These are phyloP conservation scores for Pachyrhynchus sulphureomaculatus DNA, from an alignment of 1,140 invertebrate genomes.

Conservation along the genomic window DNA sequence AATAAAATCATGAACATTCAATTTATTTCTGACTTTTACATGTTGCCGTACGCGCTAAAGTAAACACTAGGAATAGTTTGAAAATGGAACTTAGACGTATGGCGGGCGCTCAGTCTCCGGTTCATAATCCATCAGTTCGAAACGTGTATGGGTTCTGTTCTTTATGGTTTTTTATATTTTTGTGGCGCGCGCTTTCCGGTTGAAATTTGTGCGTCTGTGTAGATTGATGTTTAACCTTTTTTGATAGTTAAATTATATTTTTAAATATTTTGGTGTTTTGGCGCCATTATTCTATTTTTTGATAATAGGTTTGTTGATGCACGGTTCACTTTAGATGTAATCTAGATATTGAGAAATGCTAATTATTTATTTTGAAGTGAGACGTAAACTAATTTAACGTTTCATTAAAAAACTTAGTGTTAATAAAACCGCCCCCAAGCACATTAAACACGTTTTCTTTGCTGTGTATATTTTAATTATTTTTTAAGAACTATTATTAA, in stretches of 20 bases:
- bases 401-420: too few relatives aligned
- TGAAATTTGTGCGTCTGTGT: background rate
- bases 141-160: slow-evolving; percentile 14
- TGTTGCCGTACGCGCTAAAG: slow-evolving; percentile 30
- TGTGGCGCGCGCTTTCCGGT: background rate
- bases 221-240: background rate
- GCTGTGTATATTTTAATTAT: too few relatives aligned
- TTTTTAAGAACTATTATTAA: too few relatives aligned
- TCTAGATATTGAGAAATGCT: too few relatives aligned
- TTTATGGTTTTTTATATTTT: slow-evolving; percentile 5
- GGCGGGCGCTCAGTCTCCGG: slow-evolving; percentile 25
- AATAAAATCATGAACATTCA: slow-evolving; percentile 31
- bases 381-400: too few relatives aligned
- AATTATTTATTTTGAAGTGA: too few relatives aligned
- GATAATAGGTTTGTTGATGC: too few relatives aligned
- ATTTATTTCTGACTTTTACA: slow-evolving; percentile 39
- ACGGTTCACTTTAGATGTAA: too few relatives aligned
- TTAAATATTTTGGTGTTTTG: background rate
- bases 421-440: too few relatives aligned
- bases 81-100: slow-evolving; percentile 26
- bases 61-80: slow-evolving; percentile 36
- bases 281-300: background rate
- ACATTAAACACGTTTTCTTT: too few relatives aligned
- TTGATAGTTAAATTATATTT: background rate
- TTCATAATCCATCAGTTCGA: slow-evolving; percentile 20